phyloP scores from a whole-genome alignment of 2,797 vertebrate genomes.

The Cirrhinus mrigala region DNA sequence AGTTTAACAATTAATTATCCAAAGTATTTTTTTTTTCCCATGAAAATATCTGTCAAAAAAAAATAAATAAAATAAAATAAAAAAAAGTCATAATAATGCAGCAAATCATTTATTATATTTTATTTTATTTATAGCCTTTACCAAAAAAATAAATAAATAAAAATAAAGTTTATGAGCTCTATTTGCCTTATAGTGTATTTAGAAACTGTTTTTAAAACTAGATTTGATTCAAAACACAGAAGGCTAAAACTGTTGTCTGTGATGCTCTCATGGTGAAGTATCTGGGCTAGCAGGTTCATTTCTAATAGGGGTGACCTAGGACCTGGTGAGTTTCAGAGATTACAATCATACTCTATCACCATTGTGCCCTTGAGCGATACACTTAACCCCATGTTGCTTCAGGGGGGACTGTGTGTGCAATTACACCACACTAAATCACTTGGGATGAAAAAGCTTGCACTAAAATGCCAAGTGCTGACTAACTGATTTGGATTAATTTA shows the following conservation, averaged over 20 bases:
- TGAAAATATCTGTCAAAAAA: too few species aligned
- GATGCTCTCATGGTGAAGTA: conserved; percentile 4
- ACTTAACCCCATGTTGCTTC: conserved; percentile 40
- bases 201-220: not conserved
- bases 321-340: conserved; percentile 29
- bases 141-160: too few species aligned
- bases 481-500: conserved; percentile 54
- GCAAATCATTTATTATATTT: too few species aligned
- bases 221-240: not conserved
- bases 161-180: too few species aligned
- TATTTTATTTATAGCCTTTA: too few species aligned
- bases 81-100: too few species aligned
- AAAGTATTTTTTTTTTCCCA: too few species aligned
- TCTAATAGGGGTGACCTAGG: conserved; percentile 11
- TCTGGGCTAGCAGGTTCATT: not conserved
- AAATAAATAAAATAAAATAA: too few species aligned
- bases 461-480: conserved; percentile 51
- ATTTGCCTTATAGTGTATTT: not conserved
- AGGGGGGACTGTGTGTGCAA: conserved; percentile 8
- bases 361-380: conserved; percentile 23
- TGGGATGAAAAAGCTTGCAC: conserved; percentile 35
- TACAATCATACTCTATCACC: not conserved
- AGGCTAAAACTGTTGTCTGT: not conserved
- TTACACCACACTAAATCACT: conserved; percentile 34
- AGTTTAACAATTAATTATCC: too few species aligned